Conservation (phyloP, 2,113 vertebrate species). For the Ia io region DNA sequence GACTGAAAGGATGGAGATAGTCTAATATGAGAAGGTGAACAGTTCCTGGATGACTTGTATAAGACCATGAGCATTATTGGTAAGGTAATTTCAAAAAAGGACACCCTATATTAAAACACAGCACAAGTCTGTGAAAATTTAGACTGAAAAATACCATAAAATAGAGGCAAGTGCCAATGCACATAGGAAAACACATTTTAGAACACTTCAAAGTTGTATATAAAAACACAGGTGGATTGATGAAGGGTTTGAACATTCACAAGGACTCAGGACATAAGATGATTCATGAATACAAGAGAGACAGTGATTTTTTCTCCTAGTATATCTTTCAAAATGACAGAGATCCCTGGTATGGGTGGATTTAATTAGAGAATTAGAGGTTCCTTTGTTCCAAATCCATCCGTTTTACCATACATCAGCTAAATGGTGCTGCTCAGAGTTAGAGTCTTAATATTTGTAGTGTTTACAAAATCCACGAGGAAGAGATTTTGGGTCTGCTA, state of each 20-base stretch:
- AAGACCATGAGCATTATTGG: neutral
- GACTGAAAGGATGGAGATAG: neutral
- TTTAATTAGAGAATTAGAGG: neutral
- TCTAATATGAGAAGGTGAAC: neutral
- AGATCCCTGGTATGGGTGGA: neutral
- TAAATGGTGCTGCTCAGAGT: neutral
- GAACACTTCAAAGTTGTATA: neutral
- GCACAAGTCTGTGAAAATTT: neutral
- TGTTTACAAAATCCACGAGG: neutral
- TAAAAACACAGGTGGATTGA: neutral
- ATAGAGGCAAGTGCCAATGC: neutral
- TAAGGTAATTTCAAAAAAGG: neutral
- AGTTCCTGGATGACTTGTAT: neutral
- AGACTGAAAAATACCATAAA: neutral
- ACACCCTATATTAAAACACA: neutral
- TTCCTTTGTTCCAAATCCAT: neutral
- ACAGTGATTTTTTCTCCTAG: neutral
- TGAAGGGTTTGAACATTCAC: neutral
- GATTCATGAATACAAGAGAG: rapidly evolving
- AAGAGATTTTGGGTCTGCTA: neutral
- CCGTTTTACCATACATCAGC: neutral
- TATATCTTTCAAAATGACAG: neutral
- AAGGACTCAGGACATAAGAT: neutral
- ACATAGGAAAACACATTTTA: neutral
- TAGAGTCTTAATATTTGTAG: constrained; percentile 44